Evolutionary conservation across 2,797 vertebrate genomes (phyloP).

Genomic region (Intellagama lesueurii): DNA sequence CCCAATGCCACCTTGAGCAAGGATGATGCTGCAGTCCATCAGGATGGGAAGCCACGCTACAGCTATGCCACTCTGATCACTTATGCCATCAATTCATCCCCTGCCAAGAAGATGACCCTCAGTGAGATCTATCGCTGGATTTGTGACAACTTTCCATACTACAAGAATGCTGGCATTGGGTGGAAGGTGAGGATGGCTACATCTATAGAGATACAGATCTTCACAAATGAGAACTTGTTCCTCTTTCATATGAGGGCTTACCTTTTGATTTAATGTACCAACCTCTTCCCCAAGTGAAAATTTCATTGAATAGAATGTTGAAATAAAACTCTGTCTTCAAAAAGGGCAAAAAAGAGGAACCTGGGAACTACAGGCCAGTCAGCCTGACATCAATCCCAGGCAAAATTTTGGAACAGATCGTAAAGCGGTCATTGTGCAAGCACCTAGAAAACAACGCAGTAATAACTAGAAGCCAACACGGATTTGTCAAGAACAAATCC

Average conservation of each 20-base stretch:
- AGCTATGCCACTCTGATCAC: conserved; percentile 97
- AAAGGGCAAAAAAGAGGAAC: too few relatives aligned
- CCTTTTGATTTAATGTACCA: too few relatives aligned
- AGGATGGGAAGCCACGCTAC: conserved; percentile 91
- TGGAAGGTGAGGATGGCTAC: conserved; percentile 88
- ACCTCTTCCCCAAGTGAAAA: too few relatives aligned
- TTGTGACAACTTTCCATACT: conserved; percentile 96
- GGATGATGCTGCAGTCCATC: conserved; percentile 84
- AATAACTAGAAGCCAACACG: too few relatives aligned
- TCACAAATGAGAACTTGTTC: background rate
- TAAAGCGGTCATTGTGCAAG: too few relatives aligned
- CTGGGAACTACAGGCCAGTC: too few relatives aligned
- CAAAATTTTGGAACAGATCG: too few relatives aligned
- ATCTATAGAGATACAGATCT: background rate
- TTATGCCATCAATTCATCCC: conserved; percentile 93
- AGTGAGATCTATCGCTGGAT: conserved; percentile 99
- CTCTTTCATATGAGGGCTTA: background rate
- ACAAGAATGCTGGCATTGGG: conserved; percentile 93
- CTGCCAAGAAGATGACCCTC: conserved; percentile 92
- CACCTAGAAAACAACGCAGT: too few relatives aligned
- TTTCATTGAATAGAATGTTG: too few relatives aligned
- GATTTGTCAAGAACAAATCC: too few relatives aligned
- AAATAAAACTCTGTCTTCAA: too few relatives aligned
- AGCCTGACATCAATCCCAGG: too few relatives aligned
- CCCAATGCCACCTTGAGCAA: conserved; percentile 84